These are phyloP conservation scores for Halocynthia aurantium DNA, from an alignment of 23 tunicate genomes.

Conservation along the genomic window DNA sequence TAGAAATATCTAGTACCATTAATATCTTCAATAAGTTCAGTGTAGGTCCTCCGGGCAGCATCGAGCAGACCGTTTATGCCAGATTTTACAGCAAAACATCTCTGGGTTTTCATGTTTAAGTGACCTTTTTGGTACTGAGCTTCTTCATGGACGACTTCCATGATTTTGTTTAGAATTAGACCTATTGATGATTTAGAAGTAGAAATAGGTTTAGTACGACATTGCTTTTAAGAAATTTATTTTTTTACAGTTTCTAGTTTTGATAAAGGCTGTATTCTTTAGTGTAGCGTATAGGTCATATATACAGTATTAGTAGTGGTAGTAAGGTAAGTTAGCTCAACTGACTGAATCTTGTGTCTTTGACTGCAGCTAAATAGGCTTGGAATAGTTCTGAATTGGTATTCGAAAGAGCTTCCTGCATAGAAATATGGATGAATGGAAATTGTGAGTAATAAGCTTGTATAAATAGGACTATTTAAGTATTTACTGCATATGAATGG, in stretches of 20 bases:
- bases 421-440: background rate
- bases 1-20: constrained; percentile 33
- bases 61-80: constrained; percentile 69
- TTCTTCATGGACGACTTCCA: constrained; percentile 36
- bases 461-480: background rate
- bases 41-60: constrained; percentile 49
- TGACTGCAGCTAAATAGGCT: constrained; percentile 59
- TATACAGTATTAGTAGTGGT: background rate
- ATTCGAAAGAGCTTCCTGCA: constrained; percentile 41
- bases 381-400: constrained; percentile 61
- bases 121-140: constrained; percentile 73
- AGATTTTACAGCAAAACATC: constrained; percentile 76
- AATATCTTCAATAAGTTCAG: constrained; percentile 73
- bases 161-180: constrained; percentile 30
- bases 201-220: background rate
- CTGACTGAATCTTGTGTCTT: constrained; percentile 68
- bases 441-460: background rate
- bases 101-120: constrained; percentile 66
- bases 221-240: too few species aligned
- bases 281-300: too few species aligned
- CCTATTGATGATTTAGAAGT: constrained; percentile 10
- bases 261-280: too few species aligned
- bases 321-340: background rate
- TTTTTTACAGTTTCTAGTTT: too few species aligned
- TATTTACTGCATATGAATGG: background rate